Evolutionary conservation across 2,113 vertebrate genomes (phyloP).

Genomic region (Prionailurus bengalensis): DNA sequence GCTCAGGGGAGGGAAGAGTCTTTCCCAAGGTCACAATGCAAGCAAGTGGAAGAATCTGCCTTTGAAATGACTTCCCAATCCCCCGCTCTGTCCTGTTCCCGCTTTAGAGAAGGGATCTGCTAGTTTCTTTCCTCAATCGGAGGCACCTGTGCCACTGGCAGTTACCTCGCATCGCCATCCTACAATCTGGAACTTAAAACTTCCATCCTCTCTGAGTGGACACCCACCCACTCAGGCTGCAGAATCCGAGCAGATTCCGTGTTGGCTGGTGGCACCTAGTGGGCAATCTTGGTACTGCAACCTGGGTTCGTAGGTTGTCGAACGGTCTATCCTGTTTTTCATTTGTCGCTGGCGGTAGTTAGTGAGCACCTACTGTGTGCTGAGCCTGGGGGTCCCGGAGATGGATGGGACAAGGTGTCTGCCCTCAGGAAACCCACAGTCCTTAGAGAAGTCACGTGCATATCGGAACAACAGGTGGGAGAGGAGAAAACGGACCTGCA

Average conservation of each 20-base stretch:
- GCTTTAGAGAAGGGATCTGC: background rate
- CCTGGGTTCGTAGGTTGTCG: background rate
- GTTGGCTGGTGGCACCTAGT: slow-evolving; percentile 51
- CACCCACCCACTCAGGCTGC: background rate
- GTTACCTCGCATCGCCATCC: background rate
- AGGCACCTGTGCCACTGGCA: background rate
- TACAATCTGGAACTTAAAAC: background rate
- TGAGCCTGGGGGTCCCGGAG: background rate
- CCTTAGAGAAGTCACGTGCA: background rate
- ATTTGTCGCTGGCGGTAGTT: background rate
- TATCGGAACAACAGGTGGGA: background rate
- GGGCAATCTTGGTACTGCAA: background rate
- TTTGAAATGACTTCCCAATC: background rate
- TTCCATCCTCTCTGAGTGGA: background rate
- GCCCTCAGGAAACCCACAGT: background rate
- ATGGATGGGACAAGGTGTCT: background rate
- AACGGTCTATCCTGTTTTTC: background rate
- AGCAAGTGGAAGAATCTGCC: background rate
- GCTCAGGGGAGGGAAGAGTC: background rate
- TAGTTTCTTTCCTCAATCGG: background rate
- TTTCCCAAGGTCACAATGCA: background rate
- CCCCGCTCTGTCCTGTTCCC: background rate
- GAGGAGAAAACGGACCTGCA: background rate
- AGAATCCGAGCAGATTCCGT: background rate
- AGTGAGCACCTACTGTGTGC: background rate